Evolutionary conservation across 2,797 vertebrate genomes (phyloP), one percentile per base, ranked within the genome.

Genomic region (Sebastes itinus): DNA sequence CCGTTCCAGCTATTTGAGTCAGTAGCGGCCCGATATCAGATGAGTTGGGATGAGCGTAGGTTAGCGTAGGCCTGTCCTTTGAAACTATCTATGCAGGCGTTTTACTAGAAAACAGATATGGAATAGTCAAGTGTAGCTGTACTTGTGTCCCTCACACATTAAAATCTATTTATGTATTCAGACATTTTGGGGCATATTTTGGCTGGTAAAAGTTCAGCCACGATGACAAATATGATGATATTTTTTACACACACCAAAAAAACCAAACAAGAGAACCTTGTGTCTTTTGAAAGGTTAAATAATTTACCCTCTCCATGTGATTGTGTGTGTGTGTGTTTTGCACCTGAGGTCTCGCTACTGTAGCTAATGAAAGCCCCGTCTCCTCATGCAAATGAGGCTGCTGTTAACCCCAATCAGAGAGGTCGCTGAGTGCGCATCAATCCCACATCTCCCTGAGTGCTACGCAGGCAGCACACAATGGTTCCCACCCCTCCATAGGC

Each of bases 351-450:
- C 87, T 85, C 77, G 71, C 86, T 79, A 75, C 88, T 75, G 77
- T 35, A 58, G 85, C 79, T 94, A 92, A 93, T 92, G 86, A 92
- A 94, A 89, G 73, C 85, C 87, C 83, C 86, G 42, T 91, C 88
- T 92, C 88, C 76, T 90, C 89, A 95, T 96, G 95, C 91, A 96
- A 94, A 96, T 95, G 84, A 95, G 91, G 79, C 80, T 78, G 86
- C 89, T 89, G 93, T 95, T 96, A 95, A 95, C 94, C 94, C 94
- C 94, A 96, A 95, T 96, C 95, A 95, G 82, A 86, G 85, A 89
- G 95, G 94, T 94, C 83, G 20, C 76, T 8, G 81, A 72, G 85
- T 79, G 89, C 72, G 71, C 92, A 91, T 93, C 92, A 88, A 81
- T 92, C 87, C 91, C 80, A 72, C 77, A 82, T 88, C 86, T 88